phyloP scores from a whole-genome alignment of 2,113 vertebrate genomes.

The Pongo pygmaeus region DNA sequence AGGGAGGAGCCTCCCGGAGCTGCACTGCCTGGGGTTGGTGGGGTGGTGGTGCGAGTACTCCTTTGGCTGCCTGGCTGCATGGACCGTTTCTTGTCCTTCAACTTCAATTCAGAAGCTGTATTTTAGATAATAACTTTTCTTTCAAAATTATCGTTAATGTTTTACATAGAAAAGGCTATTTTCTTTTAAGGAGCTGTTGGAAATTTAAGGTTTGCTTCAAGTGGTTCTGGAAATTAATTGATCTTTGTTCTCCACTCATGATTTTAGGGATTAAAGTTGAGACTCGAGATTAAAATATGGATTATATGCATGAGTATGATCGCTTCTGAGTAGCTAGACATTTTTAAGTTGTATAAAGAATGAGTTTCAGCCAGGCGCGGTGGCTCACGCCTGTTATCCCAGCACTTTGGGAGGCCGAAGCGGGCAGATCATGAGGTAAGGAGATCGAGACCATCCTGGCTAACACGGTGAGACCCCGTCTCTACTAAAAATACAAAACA shows the following conservation, averaged over 20 bases:
- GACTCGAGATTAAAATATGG: neutral
- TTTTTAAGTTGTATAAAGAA: neutral
- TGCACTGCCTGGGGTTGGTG: no score
- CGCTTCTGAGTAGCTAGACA: neutral
- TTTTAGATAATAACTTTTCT: neutral
- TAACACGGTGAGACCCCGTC: no score
- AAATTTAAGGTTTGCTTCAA: neutral
- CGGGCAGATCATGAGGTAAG: no score
- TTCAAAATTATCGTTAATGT: neutral
- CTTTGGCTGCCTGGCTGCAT: neutral
- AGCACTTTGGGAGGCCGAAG: no score
- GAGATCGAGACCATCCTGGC: no score
- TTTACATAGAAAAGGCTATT: neutral
- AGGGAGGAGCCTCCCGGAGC: no score
- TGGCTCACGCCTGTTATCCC: no score
- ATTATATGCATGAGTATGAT: neutral
- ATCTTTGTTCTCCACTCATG: neutral
- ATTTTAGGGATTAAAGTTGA: neutral
- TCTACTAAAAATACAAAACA: no score
- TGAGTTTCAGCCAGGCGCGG: neutral
- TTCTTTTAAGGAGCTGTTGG: neutral
- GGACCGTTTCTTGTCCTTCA: neutral
- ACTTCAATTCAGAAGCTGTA: neutral
- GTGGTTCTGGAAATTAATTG: neutral
- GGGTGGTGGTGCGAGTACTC: no score